Conservation (phyloP, 2,888 invertebrate species). For the Hypsopygia costalis region DNA sequence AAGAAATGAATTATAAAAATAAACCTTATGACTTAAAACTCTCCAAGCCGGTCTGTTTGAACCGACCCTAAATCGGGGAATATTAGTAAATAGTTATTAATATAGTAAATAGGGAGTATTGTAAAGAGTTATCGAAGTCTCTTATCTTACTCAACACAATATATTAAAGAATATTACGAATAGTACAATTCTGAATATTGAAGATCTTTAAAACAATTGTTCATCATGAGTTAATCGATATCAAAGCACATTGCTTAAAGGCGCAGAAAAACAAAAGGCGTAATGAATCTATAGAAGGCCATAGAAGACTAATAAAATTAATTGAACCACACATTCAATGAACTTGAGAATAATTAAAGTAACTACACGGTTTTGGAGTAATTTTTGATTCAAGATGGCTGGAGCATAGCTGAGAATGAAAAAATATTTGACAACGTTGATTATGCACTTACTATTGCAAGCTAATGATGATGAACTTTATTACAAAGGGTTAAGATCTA, state of each 20-base stretch:
- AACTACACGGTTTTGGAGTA: too few species aligned
- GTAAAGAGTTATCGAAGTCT: too few species aligned
- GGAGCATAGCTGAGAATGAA: slow-evolving; percentile 26
- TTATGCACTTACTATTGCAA: background rate
- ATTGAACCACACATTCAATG: slow-evolving; percentile 33
- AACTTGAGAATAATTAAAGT: slow-evolving; percentile 35
- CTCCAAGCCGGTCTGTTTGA: too few species aligned
- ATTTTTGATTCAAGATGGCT: slow-evolving; percentile 34
- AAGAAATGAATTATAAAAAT: too few species aligned
- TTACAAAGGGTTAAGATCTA: slow-evolving; percentile 12
- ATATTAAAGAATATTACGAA: too few species aligned
- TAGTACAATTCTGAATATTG: too few species aligned
- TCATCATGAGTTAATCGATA: background rate
- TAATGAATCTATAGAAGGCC: slow-evolving; percentile 21
- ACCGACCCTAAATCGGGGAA: too few species aligned
- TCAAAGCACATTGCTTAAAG: slow-evolving; percentile 1
- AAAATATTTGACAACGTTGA: slow-evolving; percentile 19
- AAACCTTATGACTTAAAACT: too few species aligned
- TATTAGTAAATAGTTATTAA: too few species aligned
- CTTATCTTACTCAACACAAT: too few species aligned
- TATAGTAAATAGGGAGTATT: too few species aligned
- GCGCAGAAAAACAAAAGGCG: slow-evolving; percentile 14
- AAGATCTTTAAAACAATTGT: background rate
- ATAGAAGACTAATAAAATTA: slow-evolving; percentile 28
- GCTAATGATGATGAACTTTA: slow-evolving; percentile 7